Conservation (phyloP, 2,113 vertebrate genomes). For the Eptesicus fuscus region DNA sequence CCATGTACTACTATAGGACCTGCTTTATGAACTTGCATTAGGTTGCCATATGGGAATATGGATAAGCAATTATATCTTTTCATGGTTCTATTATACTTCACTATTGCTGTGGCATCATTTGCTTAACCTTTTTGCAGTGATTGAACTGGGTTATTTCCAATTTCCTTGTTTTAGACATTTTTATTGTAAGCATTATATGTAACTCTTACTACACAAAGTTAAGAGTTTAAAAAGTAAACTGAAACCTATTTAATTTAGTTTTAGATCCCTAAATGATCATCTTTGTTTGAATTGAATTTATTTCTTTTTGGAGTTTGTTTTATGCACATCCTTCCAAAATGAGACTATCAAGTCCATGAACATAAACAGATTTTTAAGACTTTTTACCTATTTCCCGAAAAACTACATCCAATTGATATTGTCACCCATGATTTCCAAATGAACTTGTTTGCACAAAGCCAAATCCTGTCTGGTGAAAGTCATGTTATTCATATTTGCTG, state of each 20-base stretch:
- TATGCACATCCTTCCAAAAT: neutral
- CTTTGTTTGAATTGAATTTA: neutral
- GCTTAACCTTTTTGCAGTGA: neutral
- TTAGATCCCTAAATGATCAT: neutral
- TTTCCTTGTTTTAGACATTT: neutral
- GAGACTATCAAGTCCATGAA: neutral
- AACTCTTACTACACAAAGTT: neutral
- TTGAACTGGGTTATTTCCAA: neutral
- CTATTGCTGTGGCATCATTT: neutral
- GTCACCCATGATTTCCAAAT: neutral
- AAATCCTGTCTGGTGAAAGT: neutral
- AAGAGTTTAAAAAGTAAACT: neutral
- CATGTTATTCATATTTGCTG: neutral
- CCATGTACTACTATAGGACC: no score
- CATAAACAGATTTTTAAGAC: neutral
- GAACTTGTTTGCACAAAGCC: neutral
- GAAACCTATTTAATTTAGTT: neutral
- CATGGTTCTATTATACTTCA: neutral
- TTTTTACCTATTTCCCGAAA: neutral
- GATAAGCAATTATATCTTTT: neutral
- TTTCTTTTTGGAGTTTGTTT: neutral
- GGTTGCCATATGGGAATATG: neutral
- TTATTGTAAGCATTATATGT: neutral
- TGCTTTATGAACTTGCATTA: accelerated
- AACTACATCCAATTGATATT: neutral